phyloP scores from a whole-genome alignment of 2,113 vertebrate species.

The Nothoprocta perdicaria region DNA sequence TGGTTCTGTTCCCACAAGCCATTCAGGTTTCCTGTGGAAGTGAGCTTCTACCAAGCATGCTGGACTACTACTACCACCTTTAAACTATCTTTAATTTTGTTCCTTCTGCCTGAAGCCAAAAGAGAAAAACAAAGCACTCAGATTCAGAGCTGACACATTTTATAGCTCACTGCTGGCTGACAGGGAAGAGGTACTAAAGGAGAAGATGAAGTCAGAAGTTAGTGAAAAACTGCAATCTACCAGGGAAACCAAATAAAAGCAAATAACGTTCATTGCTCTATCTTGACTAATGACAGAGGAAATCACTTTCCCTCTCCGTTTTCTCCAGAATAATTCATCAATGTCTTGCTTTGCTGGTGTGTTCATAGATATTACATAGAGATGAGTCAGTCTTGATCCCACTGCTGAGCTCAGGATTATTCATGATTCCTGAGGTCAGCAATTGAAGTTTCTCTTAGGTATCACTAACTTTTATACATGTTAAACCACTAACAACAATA shows the following conservation, averaged over 20 bases:
- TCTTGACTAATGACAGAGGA: neutral
- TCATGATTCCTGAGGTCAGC: neutral
- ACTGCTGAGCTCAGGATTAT: neutral
- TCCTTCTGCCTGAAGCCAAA: neutral
- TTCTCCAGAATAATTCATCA: neutral
- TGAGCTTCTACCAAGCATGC: neutral
- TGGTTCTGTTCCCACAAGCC: neutral
- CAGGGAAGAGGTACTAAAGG: neutral
- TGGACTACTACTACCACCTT: neutral
- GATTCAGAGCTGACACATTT: rapidly evolving
- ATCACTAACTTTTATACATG: neutral
- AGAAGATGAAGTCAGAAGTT: neutral
- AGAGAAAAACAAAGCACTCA: neutral
- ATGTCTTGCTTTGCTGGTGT: neutral
- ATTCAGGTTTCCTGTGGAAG: neutral
- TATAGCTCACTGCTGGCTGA: neutral
- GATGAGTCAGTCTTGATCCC: neutral
- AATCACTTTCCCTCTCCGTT: conserved; percentile 3
- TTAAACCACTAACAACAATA: neutral
- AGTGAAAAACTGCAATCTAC: neutral
- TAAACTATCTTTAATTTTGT: neutral
- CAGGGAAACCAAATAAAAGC: neutral
- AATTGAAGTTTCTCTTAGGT: neutral
- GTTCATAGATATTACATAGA: neutral
- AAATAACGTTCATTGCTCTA: neutral